These are phyloP conservation scores for Hemicordylus capensis DNA, from an alignment of 2,113 vertebrate genomes.

Conservation along the genomic window DNA sequence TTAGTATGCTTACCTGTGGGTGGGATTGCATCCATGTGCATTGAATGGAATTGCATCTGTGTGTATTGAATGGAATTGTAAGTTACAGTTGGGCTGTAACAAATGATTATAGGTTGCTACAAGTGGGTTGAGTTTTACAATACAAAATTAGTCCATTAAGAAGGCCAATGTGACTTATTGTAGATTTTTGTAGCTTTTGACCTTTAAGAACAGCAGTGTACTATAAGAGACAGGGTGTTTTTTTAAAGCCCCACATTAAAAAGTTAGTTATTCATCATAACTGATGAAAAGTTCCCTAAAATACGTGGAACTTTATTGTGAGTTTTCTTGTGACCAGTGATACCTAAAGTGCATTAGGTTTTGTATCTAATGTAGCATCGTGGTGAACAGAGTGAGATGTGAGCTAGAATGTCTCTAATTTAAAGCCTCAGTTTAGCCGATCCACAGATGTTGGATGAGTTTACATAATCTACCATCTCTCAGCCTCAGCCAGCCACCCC, in stretches of 20 bases:
- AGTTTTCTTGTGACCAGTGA: constrained; percentile 15
- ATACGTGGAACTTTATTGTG: constrained; percentile 4
- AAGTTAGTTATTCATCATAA: constrained; percentile 20
- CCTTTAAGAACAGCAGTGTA: constrained; percentile 40
- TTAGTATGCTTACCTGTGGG: neutral
- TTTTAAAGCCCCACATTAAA: neutral
- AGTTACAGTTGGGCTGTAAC: neutral
- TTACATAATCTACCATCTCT: neutral
- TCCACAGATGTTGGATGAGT: neutral
- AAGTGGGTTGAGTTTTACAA: constrained; percentile 25
- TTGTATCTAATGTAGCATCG: constrained; percentile 33
- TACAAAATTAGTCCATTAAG: constrained; percentile 24
- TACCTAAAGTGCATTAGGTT: too few relatives aligned
- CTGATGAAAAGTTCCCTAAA: constrained; percentile 30
- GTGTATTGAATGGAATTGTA: neutral
- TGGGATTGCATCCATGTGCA: neutral
- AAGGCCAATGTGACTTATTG: constrained; percentile 43
- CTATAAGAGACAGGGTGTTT: constrained; percentile 27
- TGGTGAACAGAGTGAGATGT: neutral
- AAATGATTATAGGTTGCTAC: neutral
- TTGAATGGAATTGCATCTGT: neutral
- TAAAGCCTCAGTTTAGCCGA: neutral
- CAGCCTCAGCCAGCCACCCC: too few relatives aligned
- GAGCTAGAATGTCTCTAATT: neutral
- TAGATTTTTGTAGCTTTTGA: constrained; percentile 43